A percentile compares a stretch with the other conserved stretches of the same genome.
phyloP scores from a whole-genome alignment of 2,888 invertebrate species.

The Ophion obscuratus region DNA sequence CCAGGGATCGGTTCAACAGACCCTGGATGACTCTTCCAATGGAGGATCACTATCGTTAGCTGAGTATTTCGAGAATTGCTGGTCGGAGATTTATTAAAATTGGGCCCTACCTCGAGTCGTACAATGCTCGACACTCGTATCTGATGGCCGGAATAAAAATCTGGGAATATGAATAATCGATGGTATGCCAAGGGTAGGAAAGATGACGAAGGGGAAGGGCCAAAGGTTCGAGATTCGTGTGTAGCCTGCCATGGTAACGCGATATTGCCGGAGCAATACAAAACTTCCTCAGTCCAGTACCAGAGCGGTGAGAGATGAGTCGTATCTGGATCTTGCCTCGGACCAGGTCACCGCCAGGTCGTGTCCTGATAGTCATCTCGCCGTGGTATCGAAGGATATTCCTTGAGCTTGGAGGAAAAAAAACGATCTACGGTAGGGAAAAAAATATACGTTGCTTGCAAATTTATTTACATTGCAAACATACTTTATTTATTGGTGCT shows the following conservation, averaged over 20 bases:
- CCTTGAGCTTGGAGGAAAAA: neutral
- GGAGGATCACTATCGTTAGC: too few relatives aligned
- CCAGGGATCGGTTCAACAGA: too few relatives aligned
- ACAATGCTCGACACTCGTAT: neutral
- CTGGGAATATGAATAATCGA: neutral
- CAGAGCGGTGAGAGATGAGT: conserved; percentile 25
- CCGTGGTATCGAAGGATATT: neutral
- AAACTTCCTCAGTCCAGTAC: conserved; percentile 8
- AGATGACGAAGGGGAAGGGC: neutral
- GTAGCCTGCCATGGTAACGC: conserved; percentile 21
- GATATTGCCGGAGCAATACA: conserved; percentile 19
- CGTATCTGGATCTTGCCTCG: conserved; percentile 23
- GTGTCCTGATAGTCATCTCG: neutral
- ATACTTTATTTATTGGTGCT: neutral
- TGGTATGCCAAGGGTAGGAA: neutral
- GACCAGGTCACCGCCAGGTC: conserved; percentile 7
- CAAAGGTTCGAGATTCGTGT: conserved; percentile 6
- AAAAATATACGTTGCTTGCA: neutral
- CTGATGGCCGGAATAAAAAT: conserved; percentile 7
- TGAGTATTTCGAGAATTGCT: too few relatives aligned
- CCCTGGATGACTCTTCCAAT: too few relatives aligned
- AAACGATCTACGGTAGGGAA: neutral
- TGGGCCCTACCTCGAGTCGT: too few relatives aligned
- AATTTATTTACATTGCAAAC: neutral
- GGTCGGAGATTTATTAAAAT: too few relatives aligned